A percentile compares a stretch with the other conserved stretches of the same genome.
phyloP scores from a whole-genome alignment of 2,888 invertebrate genomes.

The Agapetus fuscipes region DNA sequence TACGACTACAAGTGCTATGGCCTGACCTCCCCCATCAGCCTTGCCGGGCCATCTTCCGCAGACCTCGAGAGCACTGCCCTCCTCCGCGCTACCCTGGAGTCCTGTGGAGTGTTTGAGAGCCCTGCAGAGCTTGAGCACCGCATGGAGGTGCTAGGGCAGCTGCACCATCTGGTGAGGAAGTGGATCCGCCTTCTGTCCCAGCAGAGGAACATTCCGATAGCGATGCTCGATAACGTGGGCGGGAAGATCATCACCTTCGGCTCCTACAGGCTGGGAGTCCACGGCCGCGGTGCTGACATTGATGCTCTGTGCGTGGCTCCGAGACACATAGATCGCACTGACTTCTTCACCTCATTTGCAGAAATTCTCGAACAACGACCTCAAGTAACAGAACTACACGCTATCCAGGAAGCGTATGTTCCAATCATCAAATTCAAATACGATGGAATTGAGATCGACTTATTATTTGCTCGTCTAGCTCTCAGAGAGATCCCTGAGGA shows the following conservation, averaged over 20 bases:
- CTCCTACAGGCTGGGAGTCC: conserved; percentile 89
- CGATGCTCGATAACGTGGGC: conserved; percentile 77
- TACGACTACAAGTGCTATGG: too few species aligned
- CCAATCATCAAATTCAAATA: conserved; percentile 99
- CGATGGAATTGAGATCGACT: conserved; percentile 96
- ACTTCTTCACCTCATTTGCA: conserved; percentile 94
- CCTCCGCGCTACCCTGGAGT: conserved; percentile 64
- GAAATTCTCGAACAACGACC: conserved; percentile 79
- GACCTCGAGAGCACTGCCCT: conserved; percentile 69
- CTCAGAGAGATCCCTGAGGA: conserved; percentile 74
- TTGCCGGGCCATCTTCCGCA: conserved; percentile 61
- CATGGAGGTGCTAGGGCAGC: conserved; percentile 71
- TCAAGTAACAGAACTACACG: conserved; percentile 52
- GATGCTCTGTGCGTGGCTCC: conserved; percentile 98
- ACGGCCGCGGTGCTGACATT: conserved; percentile 97
- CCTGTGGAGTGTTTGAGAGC: conserved; percentile 83
- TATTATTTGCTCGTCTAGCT: conserved; percentile 91
- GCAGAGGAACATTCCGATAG: conserved; percentile 85
- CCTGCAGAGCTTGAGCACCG: conserved; percentile 85
- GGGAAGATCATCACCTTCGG: conserved; percentile 99
- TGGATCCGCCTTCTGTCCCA: conserved; percentile 91
- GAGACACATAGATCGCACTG: conserved; percentile 83
- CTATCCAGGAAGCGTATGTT: conserved; percentile 97
- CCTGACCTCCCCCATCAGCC: too few species aligned
- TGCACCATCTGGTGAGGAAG: conserved; percentile 83